Base-by-base conservation (phyloP, 2,113 vertebrate species). In the Tenebrosternarchus preto region DNA sequence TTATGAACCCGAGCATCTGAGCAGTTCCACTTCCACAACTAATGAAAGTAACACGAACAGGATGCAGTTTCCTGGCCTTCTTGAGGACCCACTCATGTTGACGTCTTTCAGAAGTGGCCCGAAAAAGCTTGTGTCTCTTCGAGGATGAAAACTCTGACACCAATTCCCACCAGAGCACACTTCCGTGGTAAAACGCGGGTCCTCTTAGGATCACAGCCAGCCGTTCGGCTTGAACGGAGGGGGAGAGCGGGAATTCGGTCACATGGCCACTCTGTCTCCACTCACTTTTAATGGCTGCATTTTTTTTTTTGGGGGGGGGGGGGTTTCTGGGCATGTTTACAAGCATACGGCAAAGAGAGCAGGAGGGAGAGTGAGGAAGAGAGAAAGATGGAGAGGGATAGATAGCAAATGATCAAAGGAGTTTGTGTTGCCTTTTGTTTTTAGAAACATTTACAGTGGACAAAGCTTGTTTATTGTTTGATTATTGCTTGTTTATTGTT, bases 111-210 rank as follows among this genome's bases (percentile, higher is more conserved):
- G 50, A 33, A 81, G 33, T 25, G n/a, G 27, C 67, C 63, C 53
- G 53, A 53, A 68, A 68, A 68, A 68, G 64, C 31, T 24, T 20
- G 31, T 27, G n/a, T 36, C 55, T 31, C 59, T 11, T 55, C 61
- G 68, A 55, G 64, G 69, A 76, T 81, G 76, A 76, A 74, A 81
- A 86, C 81, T 2, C 64, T 80, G 82, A 86, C 68, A 64, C 55
- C 84, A 86, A 87, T 86, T 83, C 82, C 64, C 61, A 75, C 39
- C 61, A 63, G 22, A 59, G 61, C 60, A 57, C 27, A 43, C 64
- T 78, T 60, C 82, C 73, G 76, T 68, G 67, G 77, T 76, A 79
- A 84, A 84, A 83, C 77, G 79, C 77, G 79, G 71, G 59, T 72
- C 68, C 66, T 76, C 73, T 73, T 46, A 55, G 73, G 73, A 76